Base-by-base conservation (phyloP, 1,140 invertebrate genomes). In the Hyles vespertilio region DNA sequence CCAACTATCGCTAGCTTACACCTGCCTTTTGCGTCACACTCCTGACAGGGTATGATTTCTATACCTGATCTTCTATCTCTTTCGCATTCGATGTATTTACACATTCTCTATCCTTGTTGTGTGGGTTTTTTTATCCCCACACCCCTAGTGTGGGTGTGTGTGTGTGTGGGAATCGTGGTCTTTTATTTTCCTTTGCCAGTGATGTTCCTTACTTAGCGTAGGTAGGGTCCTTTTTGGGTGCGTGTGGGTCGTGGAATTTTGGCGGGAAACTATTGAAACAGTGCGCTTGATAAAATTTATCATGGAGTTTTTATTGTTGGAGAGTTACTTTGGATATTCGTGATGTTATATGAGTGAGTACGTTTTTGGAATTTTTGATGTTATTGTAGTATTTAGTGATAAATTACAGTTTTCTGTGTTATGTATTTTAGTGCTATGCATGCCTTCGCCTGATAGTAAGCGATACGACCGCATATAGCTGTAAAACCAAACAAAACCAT, bases 11-110 rank as follows among this genome's bases (percentile, higher is more conserved):
- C 67, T 67, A 71, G 62, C 70, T 61, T 82, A 22, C 85, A 88
- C 85, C 85, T 88, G 85, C 83, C 69, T 67, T 79, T 83, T 84
- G 77, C 79, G 72, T 82, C 76, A 84, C 74, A 72, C 76, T 68
- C 73, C 72, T 65, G 67, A 65, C 69, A 72, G 75, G 77, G 75
- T 77, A 79, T 74, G 72, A 79, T 76, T 79, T 76, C 58, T 71
- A 59, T 80, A 73, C 72, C 67, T 72, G 70, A 67, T 67, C 49
- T 48, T 67, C 32, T 53, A 40, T 79, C 81, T 58, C 65, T 68
- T 56, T 82, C 69, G 22, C 57, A 53, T 70, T 32, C 52, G 44
- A 8, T 43, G 44, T 52, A 45, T 49, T 49, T 54, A 53, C 59
- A 33, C 52, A 69, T 72, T 51, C 47, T 54, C 59, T 59, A 58